Evolutionary conservation across 2,113 vertebrate species (phyloP).

Genomic region (Halcyon senegalensis): DNA sequence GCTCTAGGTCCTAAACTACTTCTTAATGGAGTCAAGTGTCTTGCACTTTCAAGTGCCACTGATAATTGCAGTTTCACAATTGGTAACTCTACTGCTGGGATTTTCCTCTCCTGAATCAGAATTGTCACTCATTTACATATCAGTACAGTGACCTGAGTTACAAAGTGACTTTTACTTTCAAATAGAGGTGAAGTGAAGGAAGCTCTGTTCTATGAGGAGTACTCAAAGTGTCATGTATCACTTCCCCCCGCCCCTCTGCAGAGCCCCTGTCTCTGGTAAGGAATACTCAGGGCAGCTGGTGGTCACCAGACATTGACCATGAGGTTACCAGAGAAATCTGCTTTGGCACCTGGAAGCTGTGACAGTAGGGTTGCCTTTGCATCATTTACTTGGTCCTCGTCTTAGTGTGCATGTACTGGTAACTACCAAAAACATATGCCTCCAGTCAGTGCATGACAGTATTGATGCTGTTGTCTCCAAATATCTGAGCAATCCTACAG

Average conservation of each 20-base stretch:
- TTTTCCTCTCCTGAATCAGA: background rate
- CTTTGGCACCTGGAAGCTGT: background rate
- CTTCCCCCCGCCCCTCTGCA: accelerated
- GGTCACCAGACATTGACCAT: background rate
- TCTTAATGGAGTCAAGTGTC: background rate
- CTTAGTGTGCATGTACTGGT: background rate
- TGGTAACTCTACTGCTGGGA: background rate
- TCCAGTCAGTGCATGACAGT: accelerated
- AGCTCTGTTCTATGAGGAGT: background rate
- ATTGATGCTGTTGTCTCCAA: background rate
- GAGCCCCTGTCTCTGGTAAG: background rate
- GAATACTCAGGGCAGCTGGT: background rate
- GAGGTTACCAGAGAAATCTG: background rate
- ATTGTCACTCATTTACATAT: background rate
- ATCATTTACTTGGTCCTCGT: background rate
- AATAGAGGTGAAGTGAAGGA: accelerated
- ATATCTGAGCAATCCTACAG: background rate
- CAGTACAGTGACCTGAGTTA: background rate
- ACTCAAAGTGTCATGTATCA: background rate
- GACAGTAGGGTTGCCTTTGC: background rate
- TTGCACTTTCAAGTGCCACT: background rate
- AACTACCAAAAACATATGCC: background rate
- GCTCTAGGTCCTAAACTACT: background rate
- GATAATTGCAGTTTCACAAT: background rate
- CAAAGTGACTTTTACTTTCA: background rate